These are phyloP conservation scores for Drosophila prosaltans DNA, from an alignment of 1,140 invertebrate genomes.

Conservation along the genomic window DNA sequence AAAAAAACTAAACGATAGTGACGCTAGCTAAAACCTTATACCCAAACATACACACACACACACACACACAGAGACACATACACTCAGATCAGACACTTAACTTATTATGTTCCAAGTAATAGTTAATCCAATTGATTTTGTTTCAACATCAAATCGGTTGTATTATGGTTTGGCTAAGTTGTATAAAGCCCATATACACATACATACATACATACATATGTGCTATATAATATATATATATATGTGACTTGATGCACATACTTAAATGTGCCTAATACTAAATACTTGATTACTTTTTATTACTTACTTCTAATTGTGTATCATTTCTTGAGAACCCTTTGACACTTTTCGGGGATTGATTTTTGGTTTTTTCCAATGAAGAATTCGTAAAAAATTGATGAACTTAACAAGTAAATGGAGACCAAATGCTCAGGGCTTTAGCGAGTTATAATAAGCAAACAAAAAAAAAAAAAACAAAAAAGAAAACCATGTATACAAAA, in stretches of 20 bases:
- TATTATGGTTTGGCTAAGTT: constrained; percentile 52
- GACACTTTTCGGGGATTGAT: constrained; percentile 63
- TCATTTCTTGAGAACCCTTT: constrained; percentile 39
- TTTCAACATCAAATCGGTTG: constrained; percentile 44
- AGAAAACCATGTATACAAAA: constrained; percentile 54
- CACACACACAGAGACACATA: constrained; percentile 7
- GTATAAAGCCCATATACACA: background rate
- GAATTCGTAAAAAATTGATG: constrained; percentile 43
- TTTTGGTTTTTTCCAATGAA: constrained; percentile 37
- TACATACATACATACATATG: background rate
- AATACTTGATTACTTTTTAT: constrained; percentile 36
- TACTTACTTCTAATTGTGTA: background rate
- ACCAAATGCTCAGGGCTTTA: constrained; percentile 82
- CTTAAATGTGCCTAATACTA: constrained; percentile 71
- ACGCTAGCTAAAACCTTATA: constrained; percentile 31
- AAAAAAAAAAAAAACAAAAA: constrained; percentile 46
- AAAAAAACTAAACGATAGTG: constrained; percentile 32
- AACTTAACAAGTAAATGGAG: constrained; percentile 81
- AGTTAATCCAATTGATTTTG: constrained; percentile 15
- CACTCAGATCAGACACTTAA: background rate
- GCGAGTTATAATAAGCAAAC: constrained; percentile 70
- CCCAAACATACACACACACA: constrained; percentile 12
- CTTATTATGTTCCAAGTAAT: constrained; percentile 22
- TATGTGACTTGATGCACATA: constrained; percentile 64
- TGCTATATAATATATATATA: constrained; percentile 48